Conservation (phyloP, 1,140 invertebrate genomes). For the Drosophila tani region DNA sequence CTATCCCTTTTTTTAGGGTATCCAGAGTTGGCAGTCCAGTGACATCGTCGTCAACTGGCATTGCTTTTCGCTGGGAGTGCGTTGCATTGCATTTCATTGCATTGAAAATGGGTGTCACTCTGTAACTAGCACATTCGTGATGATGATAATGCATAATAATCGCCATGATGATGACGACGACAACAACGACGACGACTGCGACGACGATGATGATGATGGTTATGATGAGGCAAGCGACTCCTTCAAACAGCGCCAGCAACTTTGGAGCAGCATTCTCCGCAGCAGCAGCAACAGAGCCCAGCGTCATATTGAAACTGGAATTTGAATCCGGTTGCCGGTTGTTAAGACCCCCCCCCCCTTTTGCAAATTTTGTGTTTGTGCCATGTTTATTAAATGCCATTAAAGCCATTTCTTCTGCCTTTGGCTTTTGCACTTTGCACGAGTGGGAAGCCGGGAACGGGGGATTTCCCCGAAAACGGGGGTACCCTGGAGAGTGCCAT, state of each 20-base stretch:
- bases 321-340: conserved; percentile 70
- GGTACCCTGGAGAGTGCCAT: conserved; percentile 1
- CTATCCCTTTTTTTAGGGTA: neutral
- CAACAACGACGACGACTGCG: neutral
- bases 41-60: conserved; percentile 18
- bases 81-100: conserved; percentile 34
- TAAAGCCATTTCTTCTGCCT: conserved; percentile 67
- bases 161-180: conserved; percentile 13
- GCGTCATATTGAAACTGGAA: conserved; percentile 67
- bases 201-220: conserved; percentile 24
- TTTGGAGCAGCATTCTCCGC: conserved; percentile 35
- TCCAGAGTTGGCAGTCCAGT: conserved; percentile 1
- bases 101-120: conserved; percentile 70
- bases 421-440: conserved; percentile 53
- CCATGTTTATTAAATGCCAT: conserved; percentile 77
- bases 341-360: neutral
- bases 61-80: conserved; percentile 18
- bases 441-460: neutral
- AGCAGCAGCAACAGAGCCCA: conserved; percentile 16
- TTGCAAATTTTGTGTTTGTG: conserved; percentile 50
- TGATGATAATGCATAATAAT: conserved; percentile 54
- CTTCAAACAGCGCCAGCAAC: conserved; percentile 33
- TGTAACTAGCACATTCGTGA: conserved; percentile 70
- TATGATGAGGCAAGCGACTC: conserved; percentile 38
- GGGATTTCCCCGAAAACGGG: neutral